These are phyloP conservation scores for Sussaba pulchella DNA, from an alignment of 2,888 invertebrate species.

Conservation along the genomic window DNA sequence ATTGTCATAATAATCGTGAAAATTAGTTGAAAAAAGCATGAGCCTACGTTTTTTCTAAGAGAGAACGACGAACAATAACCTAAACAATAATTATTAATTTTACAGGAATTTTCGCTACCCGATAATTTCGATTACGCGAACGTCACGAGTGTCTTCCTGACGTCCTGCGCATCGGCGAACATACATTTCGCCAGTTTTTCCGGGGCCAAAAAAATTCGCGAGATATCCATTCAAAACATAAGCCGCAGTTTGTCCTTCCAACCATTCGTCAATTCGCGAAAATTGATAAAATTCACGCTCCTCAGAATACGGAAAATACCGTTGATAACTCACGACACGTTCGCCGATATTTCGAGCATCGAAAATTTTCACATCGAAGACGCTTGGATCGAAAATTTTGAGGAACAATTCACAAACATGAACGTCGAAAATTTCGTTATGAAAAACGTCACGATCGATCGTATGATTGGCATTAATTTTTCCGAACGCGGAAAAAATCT, in stretches of 20 bases:
- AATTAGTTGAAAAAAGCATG: no score
- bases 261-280: slow-evolving; percentile 62
- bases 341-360: slow-evolving; percentile 66
- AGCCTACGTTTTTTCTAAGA: not conserved
- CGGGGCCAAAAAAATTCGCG: slow-evolving; percentile 68
- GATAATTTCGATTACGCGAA: slow-evolving; percentile 72
- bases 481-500: slow-evolving; percentile 70
- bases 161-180: slow-evolving; percentile 71
- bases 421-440: slow-evolving; percentile 69
- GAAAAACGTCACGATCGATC: slow-evolving; percentile 74
- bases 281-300: slow-evolving; percentile 69
- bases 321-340: slow-evolving; percentile 70
- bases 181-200: slow-evolving; percentile 71
- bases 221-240: slow-evolving; percentile 75
- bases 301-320: slow-evolving; percentile 72
- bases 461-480: slow-evolving; percentile 70
- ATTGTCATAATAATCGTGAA: not conserved
- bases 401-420: slow-evolving; percentile 72
- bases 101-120: slow-evolving; percentile 75
- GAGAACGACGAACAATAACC: not conserved
- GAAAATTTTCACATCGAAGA: slow-evolving; percentile 72
- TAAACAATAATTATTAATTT: slow-evolving; percentile 17
- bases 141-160: slow-evolving; percentile 70
- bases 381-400: slow-evolving; percentile 71
- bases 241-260: slow-evolving; percentile 70